Evolutionary conservation across 2,113 vertebrate genomes (phyloP).

Genomic region (Tapirus terrestris): DNA sequence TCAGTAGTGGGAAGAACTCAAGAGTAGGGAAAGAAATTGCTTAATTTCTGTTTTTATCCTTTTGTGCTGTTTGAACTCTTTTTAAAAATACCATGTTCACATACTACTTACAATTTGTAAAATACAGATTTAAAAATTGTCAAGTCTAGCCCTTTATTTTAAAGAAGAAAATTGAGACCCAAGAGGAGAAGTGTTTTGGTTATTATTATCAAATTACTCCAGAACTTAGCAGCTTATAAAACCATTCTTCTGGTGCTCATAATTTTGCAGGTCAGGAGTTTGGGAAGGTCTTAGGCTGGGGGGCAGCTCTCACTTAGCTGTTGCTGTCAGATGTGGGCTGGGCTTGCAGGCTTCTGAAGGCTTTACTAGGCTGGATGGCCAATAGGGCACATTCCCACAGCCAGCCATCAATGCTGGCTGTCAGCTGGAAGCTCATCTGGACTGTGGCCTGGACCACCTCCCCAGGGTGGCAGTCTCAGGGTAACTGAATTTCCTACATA

Average conservation of each 20-base stretch:
- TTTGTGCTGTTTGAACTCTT: constrained; percentile 18
- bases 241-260: background rate
- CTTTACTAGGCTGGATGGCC: too few species aligned
- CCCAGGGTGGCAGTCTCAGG: background rate
- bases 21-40: background rate
- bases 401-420: background rate
- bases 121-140: background rate
- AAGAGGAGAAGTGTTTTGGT: background rate
- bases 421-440: background rate
- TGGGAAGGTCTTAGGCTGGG: background rate
- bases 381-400: background rate
- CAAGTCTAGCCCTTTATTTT: background rate
- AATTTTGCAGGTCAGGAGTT: background rate
- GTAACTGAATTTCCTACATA: background rate
- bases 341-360: background rate
- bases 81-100: background rate
- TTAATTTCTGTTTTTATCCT: constrained; percentile 34
- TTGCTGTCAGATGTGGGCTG: background rate
- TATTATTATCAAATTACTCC: background rate
- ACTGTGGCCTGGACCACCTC: background rate
- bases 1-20: background rate
- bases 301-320: background rate
- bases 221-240: background rate
- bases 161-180: background rate
- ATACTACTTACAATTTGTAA: background rate